A percentile compares a stretch with the other conserved stretches of the same genome.
Evolutionary conservation across 2,888 invertebrate genomes (phyloP).

Genomic region (Masnerella sp.): DNA sequence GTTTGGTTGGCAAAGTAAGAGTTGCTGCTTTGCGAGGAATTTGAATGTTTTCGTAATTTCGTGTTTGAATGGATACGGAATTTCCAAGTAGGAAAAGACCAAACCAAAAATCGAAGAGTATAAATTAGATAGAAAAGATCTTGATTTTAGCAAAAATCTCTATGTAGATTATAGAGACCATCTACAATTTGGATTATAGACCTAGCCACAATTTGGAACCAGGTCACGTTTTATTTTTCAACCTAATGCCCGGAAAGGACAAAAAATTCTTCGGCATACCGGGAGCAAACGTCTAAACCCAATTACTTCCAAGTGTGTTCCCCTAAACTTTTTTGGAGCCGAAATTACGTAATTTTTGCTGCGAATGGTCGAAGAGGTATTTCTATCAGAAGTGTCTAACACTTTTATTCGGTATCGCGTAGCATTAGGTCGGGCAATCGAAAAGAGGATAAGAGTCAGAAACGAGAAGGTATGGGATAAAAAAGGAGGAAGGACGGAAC

Average conservation of each 20-base stretch:
- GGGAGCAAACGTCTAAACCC: too few relatives aligned
- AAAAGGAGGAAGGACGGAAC: constrained; percentile 34
- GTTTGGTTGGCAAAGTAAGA: constrained; percentile 36
- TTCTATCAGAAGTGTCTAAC: constrained; percentile 63
- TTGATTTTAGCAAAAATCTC: too few relatives aligned
- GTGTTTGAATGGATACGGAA: constrained; percentile 6
- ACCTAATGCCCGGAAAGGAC: too few relatives aligned
- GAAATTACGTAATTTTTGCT: constrained; percentile 19
- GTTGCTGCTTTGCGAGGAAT: constrained; percentile 22
- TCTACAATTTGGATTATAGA: too few relatives aligned
- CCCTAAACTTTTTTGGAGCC: background rate
- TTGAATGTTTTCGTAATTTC: constrained; percentile 19
- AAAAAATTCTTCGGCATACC: too few relatives aligned
- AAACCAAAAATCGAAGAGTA: too few relatives aligned
- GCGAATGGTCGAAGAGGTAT: background rate
- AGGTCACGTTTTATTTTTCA: too few relatives aligned
- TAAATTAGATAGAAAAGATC: too few relatives aligned
- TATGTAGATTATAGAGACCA: too few relatives aligned
- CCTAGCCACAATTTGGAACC: too few relatives aligned
- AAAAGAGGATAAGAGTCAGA: constrained; percentile 60
- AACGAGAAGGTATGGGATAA: constrained; percentile 58
- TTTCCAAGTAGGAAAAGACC: too few relatives aligned
- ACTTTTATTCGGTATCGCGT: constrained; percentile 62
- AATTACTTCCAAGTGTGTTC: too few relatives aligned
- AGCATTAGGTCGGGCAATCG: constrained; percentile 63